Conservation (phyloP, 2,888 invertebrate genomes). For the Gastracanthus pulcherrimus region DNA sequence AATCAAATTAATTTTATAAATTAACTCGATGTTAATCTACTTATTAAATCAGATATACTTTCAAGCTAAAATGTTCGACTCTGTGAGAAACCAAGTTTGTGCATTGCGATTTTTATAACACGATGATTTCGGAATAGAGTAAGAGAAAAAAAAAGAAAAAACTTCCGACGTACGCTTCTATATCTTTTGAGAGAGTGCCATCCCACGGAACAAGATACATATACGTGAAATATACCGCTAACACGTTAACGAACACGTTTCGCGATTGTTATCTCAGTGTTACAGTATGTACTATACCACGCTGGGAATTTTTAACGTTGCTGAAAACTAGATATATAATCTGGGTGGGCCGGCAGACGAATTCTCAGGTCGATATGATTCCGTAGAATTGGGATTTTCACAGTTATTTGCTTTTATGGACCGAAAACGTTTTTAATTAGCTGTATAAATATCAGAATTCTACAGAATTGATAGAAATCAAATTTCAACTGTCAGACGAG, state of each 20-base stretch:
- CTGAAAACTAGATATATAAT: constrained; percentile 26
- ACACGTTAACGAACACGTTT: constrained; percentile 49
- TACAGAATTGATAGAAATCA: neutral
- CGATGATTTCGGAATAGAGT: neutral
- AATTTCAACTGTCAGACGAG: too few species aligned
- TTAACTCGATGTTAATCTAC: too few species aligned
- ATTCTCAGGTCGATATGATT: constrained; percentile 7
- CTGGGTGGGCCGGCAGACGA: constrained; percentile 13
- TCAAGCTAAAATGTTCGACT: too few species aligned
- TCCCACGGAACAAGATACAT: neutral
- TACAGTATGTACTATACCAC: neutral
- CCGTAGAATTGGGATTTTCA: constrained; percentile 20
- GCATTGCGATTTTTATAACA: too few species aligned
- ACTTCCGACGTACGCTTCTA: neutral
- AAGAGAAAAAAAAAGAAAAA: constrained; percentile 15
- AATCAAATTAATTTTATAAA: too few species aligned
- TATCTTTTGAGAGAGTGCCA: constrained; percentile 24
- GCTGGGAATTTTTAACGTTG: neutral
- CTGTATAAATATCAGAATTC: neutral
- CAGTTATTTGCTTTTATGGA: neutral
- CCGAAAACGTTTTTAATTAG: neutral
- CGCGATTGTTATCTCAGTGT: constrained; percentile 44
- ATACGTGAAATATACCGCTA: constrained; percentile 42
- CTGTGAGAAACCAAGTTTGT: too few species aligned
- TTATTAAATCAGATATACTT: too few species aligned